These are phyloP conservation scores for Hydriomena furcata DNA, from an alignment of 2,888 invertebrate genomes.

Conservation along the genomic window DNA sequence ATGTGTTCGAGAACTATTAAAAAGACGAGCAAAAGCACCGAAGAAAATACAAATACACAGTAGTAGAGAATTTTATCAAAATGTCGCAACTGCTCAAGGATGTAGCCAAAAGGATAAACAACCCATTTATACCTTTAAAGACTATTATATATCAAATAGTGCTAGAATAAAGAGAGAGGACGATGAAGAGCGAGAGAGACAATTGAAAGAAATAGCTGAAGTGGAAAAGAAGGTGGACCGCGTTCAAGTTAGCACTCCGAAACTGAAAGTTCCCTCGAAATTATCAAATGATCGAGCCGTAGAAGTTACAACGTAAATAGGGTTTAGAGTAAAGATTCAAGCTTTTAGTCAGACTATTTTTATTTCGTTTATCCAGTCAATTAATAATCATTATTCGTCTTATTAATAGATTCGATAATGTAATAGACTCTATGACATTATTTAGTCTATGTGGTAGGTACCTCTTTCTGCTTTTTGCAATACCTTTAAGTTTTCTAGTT, in stretches of 20 bases:
- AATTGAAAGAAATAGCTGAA: conserved; percentile 46
- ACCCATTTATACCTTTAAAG: neutral
- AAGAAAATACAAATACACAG: conserved; percentile 1
- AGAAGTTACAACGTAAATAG: neutral
- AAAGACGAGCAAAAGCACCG: conserved; percentile 8
- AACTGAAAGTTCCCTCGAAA: neutral
- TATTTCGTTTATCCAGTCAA: too few relatives aligned
- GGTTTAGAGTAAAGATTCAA: neutral
- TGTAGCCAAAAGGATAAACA: neutral
- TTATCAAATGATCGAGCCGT: neutral
- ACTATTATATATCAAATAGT: neutral
- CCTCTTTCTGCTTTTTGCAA: too few relatives aligned
- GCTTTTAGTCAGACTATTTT: neutral
- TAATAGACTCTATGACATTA: too few relatives aligned
- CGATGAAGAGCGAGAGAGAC: conserved; percentile 36
- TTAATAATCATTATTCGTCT: too few relatives aligned
- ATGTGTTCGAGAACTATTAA: conserved; percentile 24
- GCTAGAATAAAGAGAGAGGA: conserved; percentile 34
- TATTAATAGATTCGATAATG: too few relatives aligned
- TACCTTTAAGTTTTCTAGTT: too few relatives aligned
- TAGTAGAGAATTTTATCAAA: conserved; percentile 14
- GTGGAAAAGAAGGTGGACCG: conserved; percentile 47
- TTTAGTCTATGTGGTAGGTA: too few relatives aligned
- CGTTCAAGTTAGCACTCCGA: conserved; percentile 31
- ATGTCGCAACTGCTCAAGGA: neutral